These are phyloP conservation scores for Ctenopoma kingsleyae DNA, from an alignment of 2,797 vertebrate species.

Conservation along the genomic window DNA sequence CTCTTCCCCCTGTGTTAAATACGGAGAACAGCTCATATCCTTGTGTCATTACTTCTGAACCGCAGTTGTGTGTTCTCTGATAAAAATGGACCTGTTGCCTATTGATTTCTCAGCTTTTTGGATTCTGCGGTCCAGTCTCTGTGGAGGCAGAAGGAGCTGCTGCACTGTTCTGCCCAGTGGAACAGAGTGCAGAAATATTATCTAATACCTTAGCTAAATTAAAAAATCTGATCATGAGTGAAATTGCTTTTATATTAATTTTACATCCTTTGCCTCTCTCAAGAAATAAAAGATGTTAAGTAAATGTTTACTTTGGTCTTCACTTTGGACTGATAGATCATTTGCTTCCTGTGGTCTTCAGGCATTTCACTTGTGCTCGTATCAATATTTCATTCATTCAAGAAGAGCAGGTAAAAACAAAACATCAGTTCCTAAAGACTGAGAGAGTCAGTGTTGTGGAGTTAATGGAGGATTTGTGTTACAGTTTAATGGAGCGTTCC, in stretches of 20 bases:
- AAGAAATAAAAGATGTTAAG: conserved; percentile 41
- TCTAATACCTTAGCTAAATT: conserved; percentile 45
- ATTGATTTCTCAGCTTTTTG: conserved; percentile 37
- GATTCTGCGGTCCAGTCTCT: conserved; percentile 5
- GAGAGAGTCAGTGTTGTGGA: conserved; percentile 15
- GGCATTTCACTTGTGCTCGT: conserved; percentile 36
- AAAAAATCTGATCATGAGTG: conserved; percentile 64
- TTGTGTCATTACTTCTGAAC: conserved; percentile 59
- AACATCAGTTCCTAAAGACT: conserved; percentile 42
- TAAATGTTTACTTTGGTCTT: conserved; percentile 59
- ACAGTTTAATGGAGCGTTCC: conserved; percentile 27
- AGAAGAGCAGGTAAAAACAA: conserved; percentile 38
- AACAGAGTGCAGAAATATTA: conserved; percentile 34
- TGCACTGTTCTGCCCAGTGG: conserved; percentile 19
- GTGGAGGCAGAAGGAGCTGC: conserved; percentile 14
- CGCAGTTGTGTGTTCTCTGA: conserved; percentile 32
- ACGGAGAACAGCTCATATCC: conserved; percentile 48
- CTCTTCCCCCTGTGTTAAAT: conserved; percentile 57
- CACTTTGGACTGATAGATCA: conserved; percentile 29
- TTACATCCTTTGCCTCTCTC: conserved; percentile 42
- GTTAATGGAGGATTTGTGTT: conserved; percentile 16
- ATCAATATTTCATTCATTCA: conserved; percentile 62
- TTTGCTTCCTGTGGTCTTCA: conserved; percentile 52
- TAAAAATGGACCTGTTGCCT: conserved; percentile 50
- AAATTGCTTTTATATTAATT: conserved; percentile 76